phyloP scores from a whole-genome alignment of 2,113 vertebrate species.

The Lepus timidus region DNA sequence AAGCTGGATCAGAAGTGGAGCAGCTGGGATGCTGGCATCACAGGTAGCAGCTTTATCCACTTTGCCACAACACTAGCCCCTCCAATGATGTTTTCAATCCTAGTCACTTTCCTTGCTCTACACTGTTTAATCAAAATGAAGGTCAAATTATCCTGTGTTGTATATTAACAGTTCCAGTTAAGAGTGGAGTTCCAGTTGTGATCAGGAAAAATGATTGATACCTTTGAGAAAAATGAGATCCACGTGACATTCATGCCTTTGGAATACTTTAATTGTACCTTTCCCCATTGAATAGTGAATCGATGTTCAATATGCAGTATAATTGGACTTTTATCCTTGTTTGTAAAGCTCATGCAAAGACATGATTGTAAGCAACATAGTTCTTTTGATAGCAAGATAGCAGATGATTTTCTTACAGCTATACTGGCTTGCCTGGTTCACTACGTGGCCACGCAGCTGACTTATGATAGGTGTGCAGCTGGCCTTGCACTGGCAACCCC shows the following conservation, averaged over 20 bases:
- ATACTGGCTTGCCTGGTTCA: slow-evolving; percentile 62
- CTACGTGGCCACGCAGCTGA: slow-evolving; percentile 69
- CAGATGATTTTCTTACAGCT: slow-evolving; percentile 72
- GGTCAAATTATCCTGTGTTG: not conserved
- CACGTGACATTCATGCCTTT: not conserved
- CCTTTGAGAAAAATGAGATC: slow-evolving; percentile 42
- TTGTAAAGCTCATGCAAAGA: slow-evolving; percentile 72
- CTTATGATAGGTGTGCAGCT: slow-evolving; percentile 71
- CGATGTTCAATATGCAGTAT: not conserved
- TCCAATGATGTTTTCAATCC: not conserved
- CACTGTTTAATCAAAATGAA: not conserved
- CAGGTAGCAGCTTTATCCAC: no score
- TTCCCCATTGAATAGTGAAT: not conserved
- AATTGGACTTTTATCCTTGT: slow-evolving; percentile 62
- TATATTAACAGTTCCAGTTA: not conserved
- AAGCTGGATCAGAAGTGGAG: no score
- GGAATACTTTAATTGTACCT: slow-evolving; percentile 2
- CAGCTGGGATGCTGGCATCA: no score
- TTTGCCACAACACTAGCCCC: no score
- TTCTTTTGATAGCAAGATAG: slow-evolving; percentile 75
- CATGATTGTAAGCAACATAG: slow-evolving; percentile 67
- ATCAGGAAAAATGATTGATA: not conserved
- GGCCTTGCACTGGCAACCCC: slow-evolving; percentile 69
- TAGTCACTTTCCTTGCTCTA: not conserved
- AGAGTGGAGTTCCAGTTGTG: not conserved